Base-by-base conservation (phyloP, 2,797 vertebrate genomes). In the Acridotheres tristis region DNA sequence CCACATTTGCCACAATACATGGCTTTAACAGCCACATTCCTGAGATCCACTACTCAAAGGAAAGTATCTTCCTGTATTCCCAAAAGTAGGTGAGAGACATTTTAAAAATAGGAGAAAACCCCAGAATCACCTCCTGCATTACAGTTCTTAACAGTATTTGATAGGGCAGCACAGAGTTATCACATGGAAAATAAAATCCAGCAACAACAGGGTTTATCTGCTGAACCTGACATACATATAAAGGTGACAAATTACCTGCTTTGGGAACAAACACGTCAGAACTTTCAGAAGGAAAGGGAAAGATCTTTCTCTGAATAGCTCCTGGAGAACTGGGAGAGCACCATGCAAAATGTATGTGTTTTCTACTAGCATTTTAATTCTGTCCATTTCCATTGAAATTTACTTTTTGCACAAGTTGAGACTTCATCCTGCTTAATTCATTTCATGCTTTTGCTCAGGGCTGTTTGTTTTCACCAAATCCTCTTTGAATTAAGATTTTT, bases 111-210 rank as follows among this genome's bases (percentile, higher is more conserved):
- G 16, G 23, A 79, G 36, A 21, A 21, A 38, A 14, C 3, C 10
- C 8, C 38, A 73, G 26, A 65, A 84, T 77, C 25, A 36, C 57
- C 14, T 30, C 47, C 53, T 58, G 48, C 27, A 38, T 71, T 63
- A 85, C 38, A 91, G 68, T 5, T 7, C 74, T 95, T 27, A 61
- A 42, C 20, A 89, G 85, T 59, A 74, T 95, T 95, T 95, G 81
- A 77, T 90, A 88, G 51, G 53, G 94, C 88, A 96, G 91, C 87
- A 96, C 77, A 95, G 93, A 94, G 84, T 88, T 94, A 93, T 43
- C 80, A 76, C 94, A 95, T 77, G 90, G 82, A 92, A 97, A 97
- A 96, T 75, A 96, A 96, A 97, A 92, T 82, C 26, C 23, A 21
- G 59, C 94, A 96, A 91, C 78, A 93, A 71, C 34, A 91, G 95